Evolutionary conservation across 37 sponge, comb jelly and placozoan species (phyloP).

Genomic region (Aphrocallistes beatrix): DNA sequence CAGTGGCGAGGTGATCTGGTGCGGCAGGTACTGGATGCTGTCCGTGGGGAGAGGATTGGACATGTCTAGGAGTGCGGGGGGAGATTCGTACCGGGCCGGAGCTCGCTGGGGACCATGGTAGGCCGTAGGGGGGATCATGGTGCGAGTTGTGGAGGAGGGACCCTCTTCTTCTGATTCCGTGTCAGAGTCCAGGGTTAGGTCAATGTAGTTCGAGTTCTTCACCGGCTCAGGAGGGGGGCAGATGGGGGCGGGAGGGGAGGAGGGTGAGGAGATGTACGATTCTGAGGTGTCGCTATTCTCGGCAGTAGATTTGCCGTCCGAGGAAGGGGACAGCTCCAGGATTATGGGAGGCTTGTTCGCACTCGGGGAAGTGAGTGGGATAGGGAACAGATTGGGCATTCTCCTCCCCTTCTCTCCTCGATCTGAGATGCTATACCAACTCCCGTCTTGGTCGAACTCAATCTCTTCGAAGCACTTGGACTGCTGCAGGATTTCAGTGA

Average conservation of each 20-base stretch:
- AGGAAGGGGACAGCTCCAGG: neutral
- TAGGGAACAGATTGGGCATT: neutral
- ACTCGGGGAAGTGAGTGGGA: neutral
- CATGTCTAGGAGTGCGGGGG: neutral
- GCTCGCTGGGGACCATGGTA: neutral
- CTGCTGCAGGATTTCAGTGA: conserved; percentile 47
- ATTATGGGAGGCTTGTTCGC: neutral
- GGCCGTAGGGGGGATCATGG: neutral
- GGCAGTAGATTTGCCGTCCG: neutral
- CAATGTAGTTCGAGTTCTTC: neutral
- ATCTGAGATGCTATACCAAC: conserved; percentile 40
- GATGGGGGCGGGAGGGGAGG: neutral
- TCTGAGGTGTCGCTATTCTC: neutral
- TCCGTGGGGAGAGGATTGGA: neutral
- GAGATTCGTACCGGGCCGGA: neutral
- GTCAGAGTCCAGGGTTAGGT: neutral
- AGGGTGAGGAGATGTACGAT: neutral
- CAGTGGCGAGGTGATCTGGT: neutral
- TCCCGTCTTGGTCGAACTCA: conserved; percentile 46
- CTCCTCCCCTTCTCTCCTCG: conserved; percentile 4
- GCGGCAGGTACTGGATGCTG: neutral
- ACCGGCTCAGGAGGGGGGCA: neutral
- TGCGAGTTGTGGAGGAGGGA: neutral
- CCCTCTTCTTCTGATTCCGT: neutral
- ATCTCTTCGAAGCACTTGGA: conserved; percentile 27